Base-by-base conservation (phyloP, 2,797 vertebrate genomes). In the Danio albolineatus region DNA sequence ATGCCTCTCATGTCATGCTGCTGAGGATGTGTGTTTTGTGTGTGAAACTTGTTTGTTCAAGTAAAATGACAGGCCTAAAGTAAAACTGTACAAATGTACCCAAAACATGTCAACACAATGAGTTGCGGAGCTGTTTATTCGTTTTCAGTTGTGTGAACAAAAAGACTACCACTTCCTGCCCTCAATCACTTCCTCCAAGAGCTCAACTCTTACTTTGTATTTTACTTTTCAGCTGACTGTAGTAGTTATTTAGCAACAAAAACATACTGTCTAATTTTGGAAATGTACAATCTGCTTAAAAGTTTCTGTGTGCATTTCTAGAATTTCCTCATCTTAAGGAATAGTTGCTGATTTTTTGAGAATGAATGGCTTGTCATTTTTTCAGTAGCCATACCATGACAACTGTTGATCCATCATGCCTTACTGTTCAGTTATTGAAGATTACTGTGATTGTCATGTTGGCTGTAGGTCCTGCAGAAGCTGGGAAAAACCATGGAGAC, bases 401-500 rank as follows among this genome's bases (percentile, higher is more conserved):
- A 21, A 9, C 7, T 43, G 2, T 43, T 54, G 39, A 65, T 56
- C 48, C n/a, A 28, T 36, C 0, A 39, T 64, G 44, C 62, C 5
- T 72, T 43, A 46, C 46, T 16, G 16, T 16, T 28, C 28, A 28
- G 28, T 28, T 36, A 21, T 14, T 19, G 48, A 17, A 6, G 6
- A n/a, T 57, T 1, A 9, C 10, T 59, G 2, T 74, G 38, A 39
- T 51, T 36, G 66, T 28, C 28, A 28, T 67, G 36, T 66, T 59
- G 69, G 4, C 38, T 28, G 0, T 88, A 99, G 97, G 96, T 99
- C 39, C 87, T 97, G 73, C 97, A 99, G 84, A 99, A 97, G 90
- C 87, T 99, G 88, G 97, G 97, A 17, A 97, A 98, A 94, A 93
- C 94, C 0, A 94, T 96, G 88, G 97, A 98, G 91, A 98, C 97